Evolutionary conservation across 2,888 invertebrate species (phyloP).

Genomic region (Drosophila multiciliata): DNA sequence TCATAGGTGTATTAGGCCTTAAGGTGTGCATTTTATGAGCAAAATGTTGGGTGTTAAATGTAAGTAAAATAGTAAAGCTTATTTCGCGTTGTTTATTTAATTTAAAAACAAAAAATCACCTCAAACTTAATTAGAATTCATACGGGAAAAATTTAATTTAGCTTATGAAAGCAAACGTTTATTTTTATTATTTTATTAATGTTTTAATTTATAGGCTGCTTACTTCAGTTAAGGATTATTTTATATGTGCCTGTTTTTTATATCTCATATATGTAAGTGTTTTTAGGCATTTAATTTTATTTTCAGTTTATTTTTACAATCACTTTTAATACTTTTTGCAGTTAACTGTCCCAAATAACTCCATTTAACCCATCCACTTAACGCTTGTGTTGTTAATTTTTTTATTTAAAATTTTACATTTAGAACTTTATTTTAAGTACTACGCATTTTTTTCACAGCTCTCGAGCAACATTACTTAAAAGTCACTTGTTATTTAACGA

Average conservation of each 20-base stretch:
- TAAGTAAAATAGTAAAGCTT: background rate
- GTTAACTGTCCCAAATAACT: background rate
- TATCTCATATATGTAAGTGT: background rate
- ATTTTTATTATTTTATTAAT: background rate
- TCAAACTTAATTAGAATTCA: background rate
- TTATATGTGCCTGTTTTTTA: background rate
- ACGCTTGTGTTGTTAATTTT: slow-evolving; percentile 7
- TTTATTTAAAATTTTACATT: background rate
- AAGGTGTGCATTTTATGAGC: slow-evolving; percentile 33
- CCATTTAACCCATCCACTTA: background rate
- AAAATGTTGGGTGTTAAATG: slow-evolving; percentile 10
- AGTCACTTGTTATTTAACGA: slow-evolving; percentile 32
- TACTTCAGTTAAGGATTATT: background rate
- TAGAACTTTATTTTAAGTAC: background rate
- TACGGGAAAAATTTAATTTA: background rate
- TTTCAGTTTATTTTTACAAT: too few relatives aligned
- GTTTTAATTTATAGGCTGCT: background rate
- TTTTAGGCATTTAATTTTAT: background rate
- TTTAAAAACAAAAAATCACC: background rate
- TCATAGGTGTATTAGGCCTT: slow-evolving; percentile 26
- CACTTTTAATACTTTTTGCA: background rate
- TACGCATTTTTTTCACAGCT: background rate
- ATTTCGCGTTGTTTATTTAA: background rate
- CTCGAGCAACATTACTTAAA: slow-evolving; percentile 8
- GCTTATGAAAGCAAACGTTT: background rate